phyloP scores from a whole-genome alignment of 2,113 vertebrate genomes.

The Heliornis fulica region DNA sequence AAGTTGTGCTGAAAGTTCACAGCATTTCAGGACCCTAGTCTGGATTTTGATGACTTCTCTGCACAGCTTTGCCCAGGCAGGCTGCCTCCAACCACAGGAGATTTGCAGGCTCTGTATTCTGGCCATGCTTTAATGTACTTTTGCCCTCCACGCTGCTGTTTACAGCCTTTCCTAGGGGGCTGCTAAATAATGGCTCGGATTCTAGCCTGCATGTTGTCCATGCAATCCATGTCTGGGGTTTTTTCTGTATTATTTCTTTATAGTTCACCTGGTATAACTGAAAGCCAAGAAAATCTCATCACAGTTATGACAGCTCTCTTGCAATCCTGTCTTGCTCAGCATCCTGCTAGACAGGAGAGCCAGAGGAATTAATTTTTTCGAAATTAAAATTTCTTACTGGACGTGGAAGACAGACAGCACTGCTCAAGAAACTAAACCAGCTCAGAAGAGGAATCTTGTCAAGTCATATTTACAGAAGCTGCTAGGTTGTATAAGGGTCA shows the following conservation, averaged over 20 bases:
- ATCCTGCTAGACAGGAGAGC: background rate
- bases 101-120: background rate
- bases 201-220: background rate
- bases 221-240: background rate
- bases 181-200: background rate
- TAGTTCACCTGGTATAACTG: background rate
- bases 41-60: background rate
- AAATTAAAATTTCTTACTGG: background rate
- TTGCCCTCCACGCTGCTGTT: too few species aligned
- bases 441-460: background rate
- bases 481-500: background rate
- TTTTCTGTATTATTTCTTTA: background rate
- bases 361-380: background rate
- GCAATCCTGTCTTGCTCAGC: background rate
- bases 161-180: background rate
- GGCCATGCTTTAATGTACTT: fast-evolving
- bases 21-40: background rate
- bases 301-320: background rate
- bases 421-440: background rate
- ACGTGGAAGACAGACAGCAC: background rate
- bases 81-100: background rate
- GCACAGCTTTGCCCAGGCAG: background rate
- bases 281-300: background rate
- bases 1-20: background rate
- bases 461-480: background rate